These are phyloP conservation scores for Oikopleura albicans DNA, from an alignment of 23 tunicate species.

Conservation along the genomic window DNA sequence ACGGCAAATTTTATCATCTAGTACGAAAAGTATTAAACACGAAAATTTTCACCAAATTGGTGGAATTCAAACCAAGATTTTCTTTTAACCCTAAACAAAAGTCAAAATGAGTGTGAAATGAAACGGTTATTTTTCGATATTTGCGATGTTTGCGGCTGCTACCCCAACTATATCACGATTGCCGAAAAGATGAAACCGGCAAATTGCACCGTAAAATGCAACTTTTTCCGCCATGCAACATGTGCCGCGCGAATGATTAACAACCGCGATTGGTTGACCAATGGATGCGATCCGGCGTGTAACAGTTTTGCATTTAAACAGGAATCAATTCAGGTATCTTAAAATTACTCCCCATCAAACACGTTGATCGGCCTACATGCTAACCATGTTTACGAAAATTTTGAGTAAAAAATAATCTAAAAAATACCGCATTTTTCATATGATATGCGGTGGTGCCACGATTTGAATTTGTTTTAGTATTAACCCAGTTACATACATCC, in stretches of 20 bases:
- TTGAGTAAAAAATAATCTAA: too few species aligned
- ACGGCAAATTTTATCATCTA: too few species aligned
- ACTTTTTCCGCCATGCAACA: conserved; percentile 11
- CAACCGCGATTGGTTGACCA: not conserved
- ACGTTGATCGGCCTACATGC: too few species aligned
- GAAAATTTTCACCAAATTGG: too few species aligned
- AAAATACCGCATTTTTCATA: too few species aligned
- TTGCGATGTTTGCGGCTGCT: conserved; percentile 9
- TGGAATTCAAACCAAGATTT: too few species aligned
- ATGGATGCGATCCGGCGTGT: not conserved
- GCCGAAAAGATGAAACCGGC: not conserved
- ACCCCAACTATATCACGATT: not conserved
- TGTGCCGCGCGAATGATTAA: conserved; percentile 11
- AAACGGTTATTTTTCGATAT: not conserved
- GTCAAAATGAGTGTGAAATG: conserved; percentile 7
- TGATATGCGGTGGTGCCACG: too few species aligned
- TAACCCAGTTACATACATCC: too few species aligned
- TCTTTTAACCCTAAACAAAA: not conserved
- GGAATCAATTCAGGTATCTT: not conserved
- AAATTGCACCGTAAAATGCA: not conserved
- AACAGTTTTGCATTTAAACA: not conserved
- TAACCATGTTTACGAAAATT: too few species aligned
- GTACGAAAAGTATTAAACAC: too few species aligned
- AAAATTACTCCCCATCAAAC: too few species aligned
- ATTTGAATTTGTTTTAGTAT: too few species aligned